Evolutionary conservation across 2,113 vertebrate species (phyloP).

Genomic region (Sylvicapra grimmia): DNA sequence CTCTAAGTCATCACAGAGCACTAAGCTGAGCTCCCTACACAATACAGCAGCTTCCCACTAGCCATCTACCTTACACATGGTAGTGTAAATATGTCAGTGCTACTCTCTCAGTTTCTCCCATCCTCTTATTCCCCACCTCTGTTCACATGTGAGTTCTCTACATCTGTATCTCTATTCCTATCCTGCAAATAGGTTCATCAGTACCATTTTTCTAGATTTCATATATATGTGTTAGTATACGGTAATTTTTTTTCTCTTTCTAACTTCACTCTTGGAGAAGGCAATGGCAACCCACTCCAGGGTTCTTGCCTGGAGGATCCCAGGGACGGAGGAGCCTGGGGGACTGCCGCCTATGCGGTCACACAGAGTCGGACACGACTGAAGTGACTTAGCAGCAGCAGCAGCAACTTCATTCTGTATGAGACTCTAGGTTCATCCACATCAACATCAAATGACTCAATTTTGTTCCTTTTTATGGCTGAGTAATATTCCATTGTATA

Average conservation of each 20-base stretch:
- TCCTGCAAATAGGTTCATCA: not conserved
- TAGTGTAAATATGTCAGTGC: not conserved
- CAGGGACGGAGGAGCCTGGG: too few relatives aligned
- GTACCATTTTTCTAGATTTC: not conserved
- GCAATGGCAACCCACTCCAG: too few relatives aligned
- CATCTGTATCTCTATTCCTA: not conserved
- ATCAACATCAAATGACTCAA: not conserved
- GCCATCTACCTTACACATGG: not conserved
- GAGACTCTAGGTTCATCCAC: not conserved
- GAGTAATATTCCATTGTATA: not conserved
- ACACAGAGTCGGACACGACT: rapidly evolving
- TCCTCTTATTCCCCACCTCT: not conserved
- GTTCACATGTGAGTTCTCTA: not conserved
- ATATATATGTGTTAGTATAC: not conserved
- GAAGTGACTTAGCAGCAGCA: not conserved
- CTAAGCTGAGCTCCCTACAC: not conserved
- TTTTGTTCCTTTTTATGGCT: not conserved
- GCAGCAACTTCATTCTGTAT: not conserved
- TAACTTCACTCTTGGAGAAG: not conserved
- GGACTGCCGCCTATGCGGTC: too few relatives aligned
- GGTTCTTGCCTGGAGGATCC: too few relatives aligned
- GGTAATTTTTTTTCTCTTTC: not conserved
- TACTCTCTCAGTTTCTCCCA: not conserved
- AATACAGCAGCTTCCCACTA: not conserved
- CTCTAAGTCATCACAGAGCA: not conserved